A percentile compares a stretch with the other conserved stretches of the same genome.
These are phyloP conservation scores for Eurypyga helias DNA, from an alignment of 2,113 vertebrate species.

Conservation along the genomic window DNA sequence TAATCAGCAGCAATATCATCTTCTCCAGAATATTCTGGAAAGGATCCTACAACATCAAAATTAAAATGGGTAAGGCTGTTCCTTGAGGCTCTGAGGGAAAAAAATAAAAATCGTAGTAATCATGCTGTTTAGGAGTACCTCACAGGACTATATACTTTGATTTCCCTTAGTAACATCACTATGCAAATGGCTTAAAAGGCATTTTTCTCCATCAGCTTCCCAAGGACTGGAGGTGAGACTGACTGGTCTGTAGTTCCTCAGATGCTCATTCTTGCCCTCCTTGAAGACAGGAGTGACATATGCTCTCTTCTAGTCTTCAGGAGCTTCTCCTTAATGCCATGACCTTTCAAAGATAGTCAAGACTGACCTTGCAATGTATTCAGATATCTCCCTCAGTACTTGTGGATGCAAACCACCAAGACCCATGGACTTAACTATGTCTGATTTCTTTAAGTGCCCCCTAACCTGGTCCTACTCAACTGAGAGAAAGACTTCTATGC, in stretches of 20 bases:
- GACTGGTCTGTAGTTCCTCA: neutral
- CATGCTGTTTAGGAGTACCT: neutral
- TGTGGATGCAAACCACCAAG: neutral
- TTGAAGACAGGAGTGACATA: neutral
- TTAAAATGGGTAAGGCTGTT: neutral
- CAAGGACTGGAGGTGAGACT: neutral
- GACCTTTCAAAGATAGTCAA: neutral
- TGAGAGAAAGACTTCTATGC: neutral
- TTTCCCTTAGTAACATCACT: neutral
- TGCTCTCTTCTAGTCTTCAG: neutral
- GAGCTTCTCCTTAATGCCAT: neutral
- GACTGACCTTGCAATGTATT: neutral
- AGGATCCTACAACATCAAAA: neutral
- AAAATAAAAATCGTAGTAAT: neutral
- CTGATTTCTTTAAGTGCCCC: neutral
- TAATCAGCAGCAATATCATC: neutral
- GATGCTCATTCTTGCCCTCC: neutral
- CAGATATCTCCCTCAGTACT: neutral
- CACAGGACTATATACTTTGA: neutral
- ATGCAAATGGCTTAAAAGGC: neutral
- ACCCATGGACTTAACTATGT: accelerated
- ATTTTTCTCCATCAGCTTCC: neutral
- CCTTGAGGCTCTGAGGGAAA: neutral
- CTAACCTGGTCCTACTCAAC: neutral
- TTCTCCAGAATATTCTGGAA: neutral